A percentile compares a stretch with the other conserved stretches of the same genome.
phyloP scores from a whole-genome alignment of 2,113 vertebrate species.

The Emydura subglobosa region DNA sequence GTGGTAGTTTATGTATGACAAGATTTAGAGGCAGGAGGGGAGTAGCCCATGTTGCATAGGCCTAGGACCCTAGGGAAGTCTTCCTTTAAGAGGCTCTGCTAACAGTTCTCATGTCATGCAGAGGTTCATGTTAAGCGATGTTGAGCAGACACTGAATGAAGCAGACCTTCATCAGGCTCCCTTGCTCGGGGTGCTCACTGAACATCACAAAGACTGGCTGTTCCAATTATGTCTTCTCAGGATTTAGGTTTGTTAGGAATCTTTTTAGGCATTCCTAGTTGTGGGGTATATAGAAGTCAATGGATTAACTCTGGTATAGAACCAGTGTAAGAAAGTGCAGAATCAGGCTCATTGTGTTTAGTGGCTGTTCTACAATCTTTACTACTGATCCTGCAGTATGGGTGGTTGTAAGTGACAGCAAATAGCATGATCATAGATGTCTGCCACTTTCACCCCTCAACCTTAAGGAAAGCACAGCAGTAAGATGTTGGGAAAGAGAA shows the following conservation, averaged over 20 bases:
- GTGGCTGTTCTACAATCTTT: conserved; percentile 39
- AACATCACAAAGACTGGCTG: not conserved
- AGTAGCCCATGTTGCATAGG: not conserved
- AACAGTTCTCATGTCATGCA: not conserved
- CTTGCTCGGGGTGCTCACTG: not conserved
- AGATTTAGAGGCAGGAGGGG: not conserved
- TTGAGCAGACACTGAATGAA: not conserved
- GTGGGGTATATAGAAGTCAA: conserved; percentile 11
- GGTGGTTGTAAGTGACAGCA: conserved; percentile 58
- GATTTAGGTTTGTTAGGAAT: not conserved
- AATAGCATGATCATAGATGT: conserved; percentile 57
- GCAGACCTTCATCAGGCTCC: not conserved
- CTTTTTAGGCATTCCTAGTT: not conserved
- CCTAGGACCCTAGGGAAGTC: not conserved
- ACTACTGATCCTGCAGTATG: conserved; percentile 18
- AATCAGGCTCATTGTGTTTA: not conserved
- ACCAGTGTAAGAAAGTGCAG: not conserved
- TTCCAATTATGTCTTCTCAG: not conserved
- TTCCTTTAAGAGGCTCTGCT: not conserved
- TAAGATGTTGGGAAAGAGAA: conserved; percentile 34
- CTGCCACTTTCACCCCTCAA: conserved; percentile 53
- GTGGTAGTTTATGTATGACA: conserved; percentile 45
- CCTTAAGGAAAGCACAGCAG: conserved; percentile 32
- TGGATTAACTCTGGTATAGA: not conserved
- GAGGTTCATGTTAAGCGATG: not conserved